These are phyloP conservation scores for Brachionus paranguensis DNA, from an alignment of 1,140 invertebrate species.

Conservation along the genomic window DNA sequence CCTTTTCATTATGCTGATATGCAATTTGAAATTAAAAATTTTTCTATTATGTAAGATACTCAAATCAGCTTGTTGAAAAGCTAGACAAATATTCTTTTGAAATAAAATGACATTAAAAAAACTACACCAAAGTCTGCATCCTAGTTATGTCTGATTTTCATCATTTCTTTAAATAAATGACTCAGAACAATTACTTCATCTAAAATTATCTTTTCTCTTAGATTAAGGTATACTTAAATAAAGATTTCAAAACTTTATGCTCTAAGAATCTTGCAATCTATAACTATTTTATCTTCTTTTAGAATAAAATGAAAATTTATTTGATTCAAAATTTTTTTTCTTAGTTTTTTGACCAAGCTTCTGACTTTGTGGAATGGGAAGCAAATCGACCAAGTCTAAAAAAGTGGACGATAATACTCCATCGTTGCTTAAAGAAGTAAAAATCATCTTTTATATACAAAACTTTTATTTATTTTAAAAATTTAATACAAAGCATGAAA, in stretches of 20 bases:
- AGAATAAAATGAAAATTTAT: neutral
- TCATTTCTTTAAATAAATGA: neutral
- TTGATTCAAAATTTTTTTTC: neutral
- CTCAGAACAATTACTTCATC: neutral
- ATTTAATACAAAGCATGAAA: conserved; percentile 7
- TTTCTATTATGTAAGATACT: conserved; percentile 16
- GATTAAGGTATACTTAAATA: neutral
- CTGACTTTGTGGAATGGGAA: neutral
- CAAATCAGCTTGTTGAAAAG: neutral
- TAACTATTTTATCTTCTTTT: conserved; percentile 9
- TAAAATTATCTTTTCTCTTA: neutral
- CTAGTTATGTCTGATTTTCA: neutral
- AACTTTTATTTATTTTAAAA: neutral
- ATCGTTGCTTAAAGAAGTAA: neutral
- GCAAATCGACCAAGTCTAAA: neutral
- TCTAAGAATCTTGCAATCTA: neutral
- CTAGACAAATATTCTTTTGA: neutral
- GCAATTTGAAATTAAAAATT: neutral
- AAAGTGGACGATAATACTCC: neutral
- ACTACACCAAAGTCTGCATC: neutral
- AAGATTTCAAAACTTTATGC: neutral
- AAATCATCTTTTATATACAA: neutral
- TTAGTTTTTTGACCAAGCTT: neutral
- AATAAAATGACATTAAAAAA: neutral
- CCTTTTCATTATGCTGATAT: conserved; percentile 8